These are phyloP conservation scores for Drosophila diplacantha DNA, from an alignment of 2,888 invertebrate genomes.

Conservation along the genomic window DNA sequence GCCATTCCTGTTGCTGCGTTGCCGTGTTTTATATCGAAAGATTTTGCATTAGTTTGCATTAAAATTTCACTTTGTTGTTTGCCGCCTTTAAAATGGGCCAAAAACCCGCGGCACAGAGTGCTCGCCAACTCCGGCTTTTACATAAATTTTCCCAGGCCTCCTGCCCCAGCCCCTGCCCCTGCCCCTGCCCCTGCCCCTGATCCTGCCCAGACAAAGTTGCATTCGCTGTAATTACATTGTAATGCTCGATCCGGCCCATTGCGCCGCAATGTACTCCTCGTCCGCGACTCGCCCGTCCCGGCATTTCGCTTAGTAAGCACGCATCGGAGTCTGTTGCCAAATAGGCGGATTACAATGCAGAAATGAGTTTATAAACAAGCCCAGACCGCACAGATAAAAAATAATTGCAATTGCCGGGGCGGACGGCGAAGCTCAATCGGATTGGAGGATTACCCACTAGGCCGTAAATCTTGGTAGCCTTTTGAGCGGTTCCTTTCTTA, in stretches of 20 bases:
- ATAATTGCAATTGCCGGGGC: constrained; percentile 63
- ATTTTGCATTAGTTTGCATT: constrained; percentile 71
- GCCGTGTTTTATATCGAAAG: constrained; percentile 55
- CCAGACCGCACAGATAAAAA: constrained; percentile 64
- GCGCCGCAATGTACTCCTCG: constrained; percentile 2
- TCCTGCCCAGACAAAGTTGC: constrained; percentile 59
- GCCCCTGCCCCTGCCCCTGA: not conserved
- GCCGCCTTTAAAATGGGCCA: constrained; percentile 51
- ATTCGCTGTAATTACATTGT: constrained; percentile 68
- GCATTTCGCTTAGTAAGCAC: constrained; percentile 55
- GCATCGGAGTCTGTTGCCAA: constrained; percentile 58
- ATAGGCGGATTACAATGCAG: constrained; percentile 67
- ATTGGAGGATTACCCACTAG: constrained; percentile 13
- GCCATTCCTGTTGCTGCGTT: constrained; percentile 27
- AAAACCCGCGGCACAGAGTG: constrained; percentile 6
- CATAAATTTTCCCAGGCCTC: constrained; percentile 47
- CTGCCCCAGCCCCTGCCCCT: not conserved
- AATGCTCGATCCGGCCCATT: constrained; percentile 47
- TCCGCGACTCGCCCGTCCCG: not conserved
- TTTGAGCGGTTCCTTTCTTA: not conserved
- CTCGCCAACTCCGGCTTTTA: constrained; percentile 28
- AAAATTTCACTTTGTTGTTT: constrained; percentile 70
- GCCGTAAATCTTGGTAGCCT: constrained; percentile 13
- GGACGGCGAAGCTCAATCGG: constrained; percentile 12
- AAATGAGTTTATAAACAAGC: constrained; percentile 71